Percentiles rank a stretch among this genome's conserved stretches.
Evolutionary conservation across 2,888 invertebrate species (phyloP).

Genomic region (Meteorus cinctellus): DNA sequence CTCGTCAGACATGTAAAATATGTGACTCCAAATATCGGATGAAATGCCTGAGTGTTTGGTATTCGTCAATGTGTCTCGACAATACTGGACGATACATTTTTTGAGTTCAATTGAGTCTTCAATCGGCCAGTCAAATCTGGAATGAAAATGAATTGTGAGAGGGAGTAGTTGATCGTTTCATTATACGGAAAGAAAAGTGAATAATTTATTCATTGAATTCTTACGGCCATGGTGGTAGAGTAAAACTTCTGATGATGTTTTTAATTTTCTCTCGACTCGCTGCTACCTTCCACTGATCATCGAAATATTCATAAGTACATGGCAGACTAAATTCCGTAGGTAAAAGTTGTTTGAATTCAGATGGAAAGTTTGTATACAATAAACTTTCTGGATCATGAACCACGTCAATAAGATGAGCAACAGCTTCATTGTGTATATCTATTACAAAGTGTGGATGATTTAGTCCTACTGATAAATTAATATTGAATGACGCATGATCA

Average conservation of each 20-base stretch:
- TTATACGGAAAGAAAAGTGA: not conserved
- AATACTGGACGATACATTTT: constrained; percentile 59
- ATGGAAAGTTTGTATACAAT: constrained; percentile 79
- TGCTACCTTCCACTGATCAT: constrained; percentile 76
- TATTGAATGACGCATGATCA: constrained; percentile 61
- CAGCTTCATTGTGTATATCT: constrained; percentile 80
- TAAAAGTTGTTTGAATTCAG: constrained; percentile 77
- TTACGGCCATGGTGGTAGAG: constrained; percentile 75
- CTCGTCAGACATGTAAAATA: constrained; percentile 55
- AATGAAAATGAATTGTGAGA: constrained; percentile 33
- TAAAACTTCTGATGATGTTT: constrained; percentile 75
- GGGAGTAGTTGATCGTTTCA: not conserved
- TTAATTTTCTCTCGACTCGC: constrained; percentile 75
- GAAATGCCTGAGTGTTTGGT: constrained; percentile 53
- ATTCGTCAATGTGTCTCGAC: constrained; percentile 57
- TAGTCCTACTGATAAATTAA: constrained; percentile 68
- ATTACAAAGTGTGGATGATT: constrained; percentile 78
- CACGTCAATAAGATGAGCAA: constrained; percentile 78
- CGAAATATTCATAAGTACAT: constrained; percentile 81
- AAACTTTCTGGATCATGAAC: constrained; percentile 77
- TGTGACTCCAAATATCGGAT: constrained; percentile 59
- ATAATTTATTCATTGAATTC: constrained; percentile 31
- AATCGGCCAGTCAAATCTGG: constrained; percentile 66
- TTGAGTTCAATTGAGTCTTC: constrained; percentile 57
- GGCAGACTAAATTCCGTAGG: constrained; percentile 76